Percentiles rank a stretch among this genome's conserved stretches.
These are phyloP conservation scores for Sardinella longiceps DNA, from an alignment of 2,797 vertebrate species.

Conservation along the genomic window DNA sequence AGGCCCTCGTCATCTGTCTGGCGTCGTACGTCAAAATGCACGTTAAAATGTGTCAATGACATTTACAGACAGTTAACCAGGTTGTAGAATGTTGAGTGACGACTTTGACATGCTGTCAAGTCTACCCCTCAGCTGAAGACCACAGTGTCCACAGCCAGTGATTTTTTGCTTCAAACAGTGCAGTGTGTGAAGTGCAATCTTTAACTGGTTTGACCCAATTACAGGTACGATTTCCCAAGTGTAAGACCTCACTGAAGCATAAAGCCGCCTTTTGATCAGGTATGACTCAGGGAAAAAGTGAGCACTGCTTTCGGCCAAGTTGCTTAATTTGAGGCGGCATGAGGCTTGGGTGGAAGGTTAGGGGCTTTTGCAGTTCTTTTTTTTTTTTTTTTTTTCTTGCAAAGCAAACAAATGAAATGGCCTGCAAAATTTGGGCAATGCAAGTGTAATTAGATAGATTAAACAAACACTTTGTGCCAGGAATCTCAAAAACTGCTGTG, in stretches of 20 bases:
- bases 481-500: neutral
- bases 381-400: conserved; percentile 37
- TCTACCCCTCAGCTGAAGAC: neutral
- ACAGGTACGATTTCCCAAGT: conserved; percentile 22
- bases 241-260: conserved; percentile 45
- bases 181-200: conserved; percentile 30
- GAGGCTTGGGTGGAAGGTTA: conserved; percentile 51
- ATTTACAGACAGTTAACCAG: neutral
- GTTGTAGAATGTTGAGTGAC: conserved; percentile 36
- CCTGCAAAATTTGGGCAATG: conserved; percentile 27
- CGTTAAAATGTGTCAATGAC: conserved; percentile 25
- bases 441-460: conserved; percentile 21
- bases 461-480: conserved; percentile 2
- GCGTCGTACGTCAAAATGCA: neutral
- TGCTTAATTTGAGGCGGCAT: conserved; percentile 59
- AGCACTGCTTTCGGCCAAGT: conserved; percentile 56
- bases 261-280: conserved; percentile 66
- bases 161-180: neutral
- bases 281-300: conserved; percentile 57
- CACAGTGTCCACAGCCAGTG: neutral
- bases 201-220: conserved; percentile 38
- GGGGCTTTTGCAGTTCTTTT: conserved; percentile 36
- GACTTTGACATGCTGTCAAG: conserved; percentile 1
- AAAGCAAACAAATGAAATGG: conserved; percentile 59
- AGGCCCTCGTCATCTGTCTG: conserved; percentile 18